Evolutionary conservation across 2,888 invertebrate genomes (phyloP), one percentile per base, ranked within the genome.

Genomic region (Drosophila percnosoma): DNA sequence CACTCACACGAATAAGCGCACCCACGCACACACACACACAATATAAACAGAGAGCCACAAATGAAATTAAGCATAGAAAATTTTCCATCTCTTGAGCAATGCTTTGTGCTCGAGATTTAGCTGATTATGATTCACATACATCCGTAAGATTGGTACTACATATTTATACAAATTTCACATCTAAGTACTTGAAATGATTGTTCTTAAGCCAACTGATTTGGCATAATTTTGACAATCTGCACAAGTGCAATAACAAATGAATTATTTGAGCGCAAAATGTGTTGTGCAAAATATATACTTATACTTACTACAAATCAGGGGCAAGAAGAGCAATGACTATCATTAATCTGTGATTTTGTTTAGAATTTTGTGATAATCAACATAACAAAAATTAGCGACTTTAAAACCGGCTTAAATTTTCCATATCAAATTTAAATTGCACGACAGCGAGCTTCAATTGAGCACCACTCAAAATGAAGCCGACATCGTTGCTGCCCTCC

Each of bases 371-470:
- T 31, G 21, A 4, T 52, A 40, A 40, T 64, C 27, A 33, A 33
- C 34, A 61, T 48, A 54, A 51, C 36, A 33, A 27, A 52, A 45
- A 45, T 18, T 24, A 55, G 45, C 53, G 51, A 66, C 64, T 78
- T 61, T 66, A 70, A 53, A 68, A 62, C 42, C 51, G 48, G 60
- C 48, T 63, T 68, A 64, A 73, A 80, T 63, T 69, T 67, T 65
- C 54, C 77, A 68, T 64, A 70, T 62, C 64, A 65, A 76, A 77
- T 79, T 79, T 80, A 73, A 79, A 70, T 73, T 77, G 67, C 64
- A 63, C 51, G 52, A 58, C 64, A 42, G 73, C 73, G 73, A 86
- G 71, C 79, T 82, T 84, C 89, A 85, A 85, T 85, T 85, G 85
- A 83, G 82, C 73, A 76, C 69, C 84, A 87, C 83, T 83, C 84